Percentiles rank a stretch among this genome's conserved stretches.
phyloP scores from a whole-genome alignment of 64 coral and sea anemone species.

The Trachythela sp. region DNA sequence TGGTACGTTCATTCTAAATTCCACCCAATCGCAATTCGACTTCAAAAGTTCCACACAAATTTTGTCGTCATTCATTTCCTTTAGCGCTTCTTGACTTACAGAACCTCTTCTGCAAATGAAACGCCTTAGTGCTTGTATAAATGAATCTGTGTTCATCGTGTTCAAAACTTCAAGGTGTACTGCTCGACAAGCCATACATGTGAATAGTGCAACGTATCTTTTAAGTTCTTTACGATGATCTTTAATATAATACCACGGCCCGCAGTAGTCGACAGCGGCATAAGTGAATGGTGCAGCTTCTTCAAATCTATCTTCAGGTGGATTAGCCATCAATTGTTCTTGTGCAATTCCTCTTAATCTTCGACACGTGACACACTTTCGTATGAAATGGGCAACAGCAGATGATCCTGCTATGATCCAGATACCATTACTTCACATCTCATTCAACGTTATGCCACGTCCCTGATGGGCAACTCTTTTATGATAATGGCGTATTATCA shows the following conservation, averaged over 20 bases:
- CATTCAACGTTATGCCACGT: conserved; percentile 28
- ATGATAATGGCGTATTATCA: conserved; percentile 21
- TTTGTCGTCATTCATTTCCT: conserved; percentile 28
- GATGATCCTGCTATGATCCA: conserved; percentile 44
- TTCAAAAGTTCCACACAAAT: background rate
- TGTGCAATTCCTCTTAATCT: background rate
- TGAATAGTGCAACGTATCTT: conserved; percentile 10
- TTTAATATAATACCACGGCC: conserved; percentile 37
- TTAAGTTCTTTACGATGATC: conserved; percentile 36
- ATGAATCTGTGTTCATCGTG: conserved; percentile 43
- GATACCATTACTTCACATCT: conserved; percentile 25
- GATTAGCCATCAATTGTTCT: conserved; percentile 15
- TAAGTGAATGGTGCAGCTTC: conserved; percentile 3
- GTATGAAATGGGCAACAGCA: background rate
- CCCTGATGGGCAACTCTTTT: conserved; percentile 12
- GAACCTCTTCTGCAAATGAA: conserved; percentile 30
- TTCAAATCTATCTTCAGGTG: conserved; percentile 19
- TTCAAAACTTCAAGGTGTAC: background rate
- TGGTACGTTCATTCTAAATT: too few species aligned
- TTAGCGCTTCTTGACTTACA: conserved; percentile 32
- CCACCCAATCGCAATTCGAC: too few species aligned
- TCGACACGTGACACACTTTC: conserved; percentile 17
- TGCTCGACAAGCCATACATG: conserved; percentile 14
- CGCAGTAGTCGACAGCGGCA: conserved; percentile 31
- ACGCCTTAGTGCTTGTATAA: conserved; percentile 36